Evolutionary conservation across 2,113 vertebrate genomes (phyloP).

Genomic region (Prionailurus viverrinus): DNA sequence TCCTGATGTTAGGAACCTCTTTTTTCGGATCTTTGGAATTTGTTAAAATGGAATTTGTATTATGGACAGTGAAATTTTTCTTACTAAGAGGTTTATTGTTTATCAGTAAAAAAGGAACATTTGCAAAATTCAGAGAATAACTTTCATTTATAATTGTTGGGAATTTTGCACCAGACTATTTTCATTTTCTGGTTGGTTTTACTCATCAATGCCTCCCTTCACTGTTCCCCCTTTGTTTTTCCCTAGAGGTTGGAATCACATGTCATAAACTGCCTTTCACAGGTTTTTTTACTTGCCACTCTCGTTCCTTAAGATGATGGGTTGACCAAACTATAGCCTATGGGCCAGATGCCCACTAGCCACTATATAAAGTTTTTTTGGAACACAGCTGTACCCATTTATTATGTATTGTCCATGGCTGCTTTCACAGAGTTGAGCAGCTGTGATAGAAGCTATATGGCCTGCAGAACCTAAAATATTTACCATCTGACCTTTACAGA

Average conservation of each 20-base stretch:
- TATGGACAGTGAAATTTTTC: not conserved
- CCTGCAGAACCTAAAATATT: not conserved
- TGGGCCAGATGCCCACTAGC: not conserved
- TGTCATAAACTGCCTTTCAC: slow-evolving; percentile 1
- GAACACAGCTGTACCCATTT: not conserved
- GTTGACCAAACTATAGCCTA: not conserved
- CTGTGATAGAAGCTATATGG: not conserved
- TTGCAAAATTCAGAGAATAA: slow-evolving; percentile 25
- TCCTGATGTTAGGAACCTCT: slow-evolving; percentile 3
- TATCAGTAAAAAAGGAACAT: slow-evolving; percentile 58
- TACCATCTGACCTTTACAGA: not conserved
- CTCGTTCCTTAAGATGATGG: not conserved
- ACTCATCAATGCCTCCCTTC: not conserved
- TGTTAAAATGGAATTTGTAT: slow-evolving; percentile 54
- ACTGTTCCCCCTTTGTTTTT: fast-evolving
- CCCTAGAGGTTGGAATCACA: not conserved
- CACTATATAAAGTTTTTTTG: not conserved
- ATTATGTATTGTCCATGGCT: not conserved
- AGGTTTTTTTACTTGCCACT: not conserved
- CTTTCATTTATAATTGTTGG: slow-evolving; percentile 22
- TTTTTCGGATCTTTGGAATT: slow-evolving; percentile 39
- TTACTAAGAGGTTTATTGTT: slow-evolving; percentile 8
- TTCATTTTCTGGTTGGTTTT: slow-evolving; percentile 58
- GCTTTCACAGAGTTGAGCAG: not conserved
- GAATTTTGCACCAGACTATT: slow-evolving; percentile 26